Percentiles rank a stretch among this genome's conserved stretches.
phyloP scores from a whole-genome alignment of 2,797 vertebrate genomes.

The Denticeps clupeoides region DNA sequence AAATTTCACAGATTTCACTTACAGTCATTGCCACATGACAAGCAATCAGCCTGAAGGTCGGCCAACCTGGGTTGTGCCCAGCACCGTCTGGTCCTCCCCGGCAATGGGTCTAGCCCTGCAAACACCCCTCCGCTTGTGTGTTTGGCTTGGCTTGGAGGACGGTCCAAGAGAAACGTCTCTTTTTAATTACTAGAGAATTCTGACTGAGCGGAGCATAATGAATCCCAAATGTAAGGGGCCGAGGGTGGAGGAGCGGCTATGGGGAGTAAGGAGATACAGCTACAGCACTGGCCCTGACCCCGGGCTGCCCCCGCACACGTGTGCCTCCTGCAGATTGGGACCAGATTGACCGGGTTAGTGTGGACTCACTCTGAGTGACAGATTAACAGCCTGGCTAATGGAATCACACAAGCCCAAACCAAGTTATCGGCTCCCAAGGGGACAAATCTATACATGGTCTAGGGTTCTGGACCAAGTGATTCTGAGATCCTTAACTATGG shows the following conservation, averaged over 20 bases:
- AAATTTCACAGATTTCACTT: constrained; percentile 35
- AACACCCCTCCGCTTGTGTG: not conserved
- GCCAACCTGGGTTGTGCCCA: constrained; percentile 36
- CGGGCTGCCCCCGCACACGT: constrained; percentile 41
- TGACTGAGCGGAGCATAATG: constrained; percentile 42
- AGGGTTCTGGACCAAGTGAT: constrained; percentile 4
- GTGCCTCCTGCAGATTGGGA: constrained; percentile 43
- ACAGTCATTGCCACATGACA: constrained; percentile 21
- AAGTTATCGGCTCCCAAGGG: constrained; percentile 17
- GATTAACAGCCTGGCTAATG: constrained; percentile 38
- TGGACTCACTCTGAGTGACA: constrained; percentile 36
- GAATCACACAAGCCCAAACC: constrained; percentile 24
- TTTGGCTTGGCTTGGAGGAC: constrained; percentile 33
- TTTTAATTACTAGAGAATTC: constrained; percentile 55
- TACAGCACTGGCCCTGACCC: constrained; percentile 48
- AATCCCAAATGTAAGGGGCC: constrained; percentile 48
- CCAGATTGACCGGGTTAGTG: constrained; percentile 44
- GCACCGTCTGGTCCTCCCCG: constrained; percentile 15
- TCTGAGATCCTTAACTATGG: constrained; percentile 25
- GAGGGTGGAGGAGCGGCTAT: constrained; percentile 29
- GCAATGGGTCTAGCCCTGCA: constrained; percentile 2
- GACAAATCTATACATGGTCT: not conserved
- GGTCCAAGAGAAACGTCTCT: constrained; percentile 26
- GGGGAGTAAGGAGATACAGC: constrained; percentile 38
- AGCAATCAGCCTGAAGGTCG: constrained; percentile 24